A percentile compares a stretch with the other conserved stretches of the same genome.
Conservation (phyloP, 2,888 invertebrate genomes). For the Pyrrhosoma nymphula region DNA sequence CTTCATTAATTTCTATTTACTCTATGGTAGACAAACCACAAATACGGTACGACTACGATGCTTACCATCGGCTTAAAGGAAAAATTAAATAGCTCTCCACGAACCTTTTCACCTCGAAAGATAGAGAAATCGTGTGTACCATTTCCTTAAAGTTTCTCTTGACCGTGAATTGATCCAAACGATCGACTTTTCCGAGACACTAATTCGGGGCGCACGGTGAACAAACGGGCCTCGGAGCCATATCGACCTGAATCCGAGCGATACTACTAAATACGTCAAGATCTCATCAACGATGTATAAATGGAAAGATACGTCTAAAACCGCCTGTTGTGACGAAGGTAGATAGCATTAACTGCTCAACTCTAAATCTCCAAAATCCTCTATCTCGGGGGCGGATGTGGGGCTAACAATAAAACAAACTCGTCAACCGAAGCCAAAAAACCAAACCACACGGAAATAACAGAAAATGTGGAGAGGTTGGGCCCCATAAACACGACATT, state of each 20-base stretch:
- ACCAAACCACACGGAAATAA: background rate
- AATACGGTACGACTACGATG: no score
- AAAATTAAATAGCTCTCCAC: no score
- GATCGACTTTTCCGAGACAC: slow-evolving; percentile 8
- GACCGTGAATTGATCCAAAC: background rate
- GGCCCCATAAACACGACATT: background rate
- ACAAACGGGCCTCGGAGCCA: background rate
- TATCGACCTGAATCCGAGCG: slow-evolving; percentile 23
- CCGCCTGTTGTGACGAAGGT: background rate
- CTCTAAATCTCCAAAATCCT: background rate
- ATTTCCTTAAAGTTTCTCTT: background rate
- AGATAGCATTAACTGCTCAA: slow-evolving; percentile 44
- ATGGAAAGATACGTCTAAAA: slow-evolving; percentile 15
- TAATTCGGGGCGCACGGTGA: background rate
- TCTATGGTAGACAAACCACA: no score
- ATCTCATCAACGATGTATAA: background rate
- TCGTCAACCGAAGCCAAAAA: background rate
- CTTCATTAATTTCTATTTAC: no score
- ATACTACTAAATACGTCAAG: background rate
- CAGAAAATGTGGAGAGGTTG: background rate
- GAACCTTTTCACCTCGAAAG: no score
- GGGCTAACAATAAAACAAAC: background rate
- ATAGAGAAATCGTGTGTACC: no score
- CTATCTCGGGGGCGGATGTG: background rate
- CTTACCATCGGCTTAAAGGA: no score